Base-by-base conservation (phyloP, 2,888 invertebrate genomes). In the Napeogenes sylphis region DNA sequence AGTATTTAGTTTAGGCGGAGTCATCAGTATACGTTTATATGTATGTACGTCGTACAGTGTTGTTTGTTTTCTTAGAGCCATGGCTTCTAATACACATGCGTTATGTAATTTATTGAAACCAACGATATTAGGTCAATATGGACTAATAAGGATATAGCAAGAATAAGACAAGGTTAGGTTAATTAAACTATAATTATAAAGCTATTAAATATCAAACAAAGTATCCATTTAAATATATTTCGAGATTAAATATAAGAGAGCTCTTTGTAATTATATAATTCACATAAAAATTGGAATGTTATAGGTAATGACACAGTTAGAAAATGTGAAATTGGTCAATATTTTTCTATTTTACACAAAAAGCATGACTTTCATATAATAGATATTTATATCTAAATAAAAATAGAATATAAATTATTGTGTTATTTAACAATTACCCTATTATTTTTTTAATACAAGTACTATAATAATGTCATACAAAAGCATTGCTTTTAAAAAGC, bases 401-500 rank as follows among this genome's bases (percentile, higher is more conserved):
- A 51, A 51, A 30, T 51, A 10, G 30, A 32, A 62, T 58, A 55
- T 59, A 55, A 61, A 63, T 38, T 56, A 45, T 45, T 32, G 47
- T 61, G 57, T 55, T 57, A 46, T 60, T 57, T 54, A 64, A 62
- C 45, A 56, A 62, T 59, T 59, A 59, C 33, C 57, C 54, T 62
- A 62, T 55, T 21, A 56, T 38, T 10, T 61, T 56, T 55, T 33
- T 61, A 56, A 33, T 61, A 61, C 45, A 64, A 64, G 55, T 58
- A 60, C 32, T 42, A 42, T 42, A 42, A 10, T 42, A 42, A 53
- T 33, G 46, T 56, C 32, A 56, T 56, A 38, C 46, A 30, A 61
- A 30, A 64, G 58, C 58, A 58, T 45, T 67, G 64, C 66, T 69
- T 67, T 68, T 33, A 60, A 42, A 67, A 68, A 68, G 68, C 67